Evolutionary conservation across 2,797 vertebrate genomes (phyloP), one percentile per base, ranked within the genome.

Genomic region (Coregonus sp.): DNA sequence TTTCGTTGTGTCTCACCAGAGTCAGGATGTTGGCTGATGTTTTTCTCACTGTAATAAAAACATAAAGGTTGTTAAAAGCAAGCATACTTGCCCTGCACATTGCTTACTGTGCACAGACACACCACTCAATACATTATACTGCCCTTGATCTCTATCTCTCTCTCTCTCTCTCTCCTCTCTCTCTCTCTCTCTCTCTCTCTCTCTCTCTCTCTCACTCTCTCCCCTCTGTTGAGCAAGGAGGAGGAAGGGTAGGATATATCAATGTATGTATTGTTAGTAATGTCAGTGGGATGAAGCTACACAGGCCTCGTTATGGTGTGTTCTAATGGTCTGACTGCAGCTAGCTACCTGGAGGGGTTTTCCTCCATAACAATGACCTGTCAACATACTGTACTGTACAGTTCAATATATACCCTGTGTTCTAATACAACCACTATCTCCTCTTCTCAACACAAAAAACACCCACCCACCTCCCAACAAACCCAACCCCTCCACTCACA

Each of bases 391-490:
- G 9, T 12, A 47, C 40, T 47, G 0, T 47, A 47, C 40, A 47
- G 9, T 47, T 47, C 9, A 11, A 7, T 33, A 35, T 9, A 47
- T 47, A 12, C 40, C 40, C 40, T 47, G 51, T 72, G 51, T 73
- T 29, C 59, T 61, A 47, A 72, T 66, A 16, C 40, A 35, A 50
- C 16, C 59, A 4, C 6, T 70, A 5, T 9, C 61, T 37, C 4
- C 47, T 59, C n/a, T 73, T 18, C 71, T 4, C 50, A n/a, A 6
- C 11, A 35, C 37, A 75, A 20, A 35, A 29, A 71, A 77, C 79
- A 73, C 40, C 40, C 40, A 7, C 66, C 4, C 33, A 0, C 11
- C 31, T 33, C 31, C 31, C 31, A 33, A 33, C 31, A 33, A 33
- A 33, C 31, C 31, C 31, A 33, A 71, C 63, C 79, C 70, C 73